Evolutionary conservation across 2,797 vertebrate species (phyloP), one percentile per base, ranked within the genome.

Genomic region (Microctenopoma lineatum): DNA sequence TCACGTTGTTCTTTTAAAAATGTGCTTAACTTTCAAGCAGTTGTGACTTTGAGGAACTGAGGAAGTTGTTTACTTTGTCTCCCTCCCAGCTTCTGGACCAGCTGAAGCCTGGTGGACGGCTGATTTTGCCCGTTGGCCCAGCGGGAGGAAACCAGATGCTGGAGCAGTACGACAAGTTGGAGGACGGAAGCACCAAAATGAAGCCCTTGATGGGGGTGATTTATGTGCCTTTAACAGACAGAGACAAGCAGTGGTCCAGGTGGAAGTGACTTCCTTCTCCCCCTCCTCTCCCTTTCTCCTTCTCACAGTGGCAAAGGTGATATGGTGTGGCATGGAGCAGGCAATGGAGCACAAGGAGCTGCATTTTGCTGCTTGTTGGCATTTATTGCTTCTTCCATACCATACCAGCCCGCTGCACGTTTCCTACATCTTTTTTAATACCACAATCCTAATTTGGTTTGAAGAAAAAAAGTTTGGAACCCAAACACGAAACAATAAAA

Each of bases 141-240:
- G 96, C 98, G 0, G 98, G 98, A 52, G 98, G 98, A 60, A 99
- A 99, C 92, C 98, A 99, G 89, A 99, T 98, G 97, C 91, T 99
- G 90, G 97, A 99, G 92, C 97, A 99, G 90, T 97, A 98, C 12
- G 98, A 99, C 92, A 99, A 99, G 88, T 80, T 98, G 92, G 96
- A 97, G 85, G 98, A 99, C 48, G 98, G 98, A 95, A 98, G 96
- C 93, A 96, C 95, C 94, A 98, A 96, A 92, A 98, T 96, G 97
- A 99, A 99, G 81, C 95, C 96, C 91, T 93, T 99, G 93, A 99
- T 99, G 98, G 98, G 98, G 92, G 98, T 99, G 94, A 99, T 99
- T 93, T 99, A 99, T 90, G 98, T 99, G 98, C 98, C 98, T 98
- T 98, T 99, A 97, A 99, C 98, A 96, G 98, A 99, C 94, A 97